A percentile compares a stretch with the other conserved stretches of the same genome.
Conservation (phyloP, 23 tunicate genomes). For the Trididemnum miniatum region DNA sequence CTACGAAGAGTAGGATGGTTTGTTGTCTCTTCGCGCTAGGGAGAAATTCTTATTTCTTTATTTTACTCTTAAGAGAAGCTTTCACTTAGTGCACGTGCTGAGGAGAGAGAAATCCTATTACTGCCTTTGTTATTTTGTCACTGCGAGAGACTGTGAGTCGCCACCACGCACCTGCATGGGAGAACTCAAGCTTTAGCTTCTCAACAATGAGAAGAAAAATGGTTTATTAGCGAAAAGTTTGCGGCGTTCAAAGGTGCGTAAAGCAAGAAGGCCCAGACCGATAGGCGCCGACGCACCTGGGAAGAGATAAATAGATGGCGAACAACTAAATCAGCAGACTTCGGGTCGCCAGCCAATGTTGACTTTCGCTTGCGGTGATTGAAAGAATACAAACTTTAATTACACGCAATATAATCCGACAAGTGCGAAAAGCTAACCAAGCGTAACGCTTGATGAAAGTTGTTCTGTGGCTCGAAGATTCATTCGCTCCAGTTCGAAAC, state of each 20-base stretch:
- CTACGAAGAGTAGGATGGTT: background rate
- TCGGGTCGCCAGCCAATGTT: slow-evolving; percentile 20
- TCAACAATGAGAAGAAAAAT: slow-evolving; percentile 19
- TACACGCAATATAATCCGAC: slow-evolving; percentile 7
- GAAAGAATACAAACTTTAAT: slow-evolving; percentile 15
- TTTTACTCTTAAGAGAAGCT: background rate
- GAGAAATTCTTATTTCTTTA: background rate
- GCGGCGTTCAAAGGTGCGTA: slow-evolving; percentile 35
- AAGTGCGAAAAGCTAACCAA: slow-evolving; percentile 20
- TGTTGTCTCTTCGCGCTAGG: too few species aligned
- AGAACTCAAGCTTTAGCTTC: background rate
- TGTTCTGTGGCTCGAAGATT: too few species aligned
- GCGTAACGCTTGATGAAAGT: too few species aligned
- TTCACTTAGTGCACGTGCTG: slow-evolving; percentile 11
- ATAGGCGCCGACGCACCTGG: slow-evolving; percentile 86
- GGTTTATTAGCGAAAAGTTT: slow-evolving; percentile 27
- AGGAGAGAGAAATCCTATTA: background rate
- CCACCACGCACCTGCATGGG: slow-evolving; percentile 49
- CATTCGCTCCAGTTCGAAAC: too few species aligned
- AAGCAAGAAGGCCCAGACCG: slow-evolving; percentile 53
- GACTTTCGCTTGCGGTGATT: slow-evolving; percentile 20
- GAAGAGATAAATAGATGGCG: slow-evolving; percentile 6
- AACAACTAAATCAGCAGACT: slow-evolving; percentile 20
- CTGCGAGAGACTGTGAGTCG: slow-evolving; percentile 42
- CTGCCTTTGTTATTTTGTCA: background rate